phyloP scores from a whole-genome alignment of 2,888 invertebrate genomes.

The Hesperia comma region DNA sequence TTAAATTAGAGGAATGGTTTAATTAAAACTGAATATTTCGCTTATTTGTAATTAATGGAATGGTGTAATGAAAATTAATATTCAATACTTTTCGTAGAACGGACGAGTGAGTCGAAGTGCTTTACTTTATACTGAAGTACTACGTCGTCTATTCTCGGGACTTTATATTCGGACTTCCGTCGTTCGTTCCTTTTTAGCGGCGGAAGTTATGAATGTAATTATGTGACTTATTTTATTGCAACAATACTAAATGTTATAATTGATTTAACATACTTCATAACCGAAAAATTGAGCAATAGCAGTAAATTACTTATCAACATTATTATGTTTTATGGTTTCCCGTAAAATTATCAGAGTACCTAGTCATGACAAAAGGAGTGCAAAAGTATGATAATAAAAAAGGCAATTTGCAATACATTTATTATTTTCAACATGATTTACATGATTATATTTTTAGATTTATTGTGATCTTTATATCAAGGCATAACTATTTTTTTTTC shows the following conservation, averaged over 20 bases:
- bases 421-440: no score
- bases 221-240: conserved; percentile 15
- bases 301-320: conserved; percentile 3
- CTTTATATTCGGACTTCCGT: conserved; percentile 36
- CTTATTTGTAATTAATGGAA: neutral
- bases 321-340: neutral
- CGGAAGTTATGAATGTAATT: conserved; percentile 29
- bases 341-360: neutral
- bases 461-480: no score
- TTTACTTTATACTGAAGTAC: conserved; percentile 24
- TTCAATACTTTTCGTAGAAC: conserved; percentile 16
- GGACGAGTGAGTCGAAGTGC: conserved; percentile 15
- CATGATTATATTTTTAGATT: no score
- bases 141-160: conserved; percentile 24
- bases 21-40: no score
- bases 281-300: conserved; percentile 3
- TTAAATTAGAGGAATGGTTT: no score
- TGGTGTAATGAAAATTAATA: conserved; percentile 6
- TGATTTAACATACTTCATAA: conserved; percentile 7
- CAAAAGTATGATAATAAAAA: no score
- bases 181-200: conserved; percentile 29
- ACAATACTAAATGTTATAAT: conserved; percentile 19
- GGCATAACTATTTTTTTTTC: no score
- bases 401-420: no score
- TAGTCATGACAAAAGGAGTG: no score